Evolutionary conservation across 2,113 vertebrate species (phyloP).

Genomic region (Drymodes brunneopygia): DNA sequence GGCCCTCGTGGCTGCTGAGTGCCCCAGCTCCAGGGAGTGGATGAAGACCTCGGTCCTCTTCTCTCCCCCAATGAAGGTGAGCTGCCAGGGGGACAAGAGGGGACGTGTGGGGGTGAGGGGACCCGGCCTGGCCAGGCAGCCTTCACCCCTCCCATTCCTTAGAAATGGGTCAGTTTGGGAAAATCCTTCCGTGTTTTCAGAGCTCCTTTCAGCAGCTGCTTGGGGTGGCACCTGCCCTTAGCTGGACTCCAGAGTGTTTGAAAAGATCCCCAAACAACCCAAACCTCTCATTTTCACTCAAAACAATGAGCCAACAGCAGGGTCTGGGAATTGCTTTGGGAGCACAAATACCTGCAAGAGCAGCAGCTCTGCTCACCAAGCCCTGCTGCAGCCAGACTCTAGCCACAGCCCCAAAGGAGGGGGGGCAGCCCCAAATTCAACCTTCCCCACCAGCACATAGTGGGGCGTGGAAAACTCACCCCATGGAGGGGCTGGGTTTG

Average conservation of each 20-base stretch:
- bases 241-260: background rate
- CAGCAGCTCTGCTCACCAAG: background rate
- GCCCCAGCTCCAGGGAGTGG: slow-evolving; percentile 92
- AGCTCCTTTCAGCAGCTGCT: background rate
- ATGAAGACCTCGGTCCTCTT: slow-evolving; percentile 90
- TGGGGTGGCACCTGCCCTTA: background rate
- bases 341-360: background rate
- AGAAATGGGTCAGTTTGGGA: background rate
- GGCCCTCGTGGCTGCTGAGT: slow-evolving; percentile 87
- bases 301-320: background rate
- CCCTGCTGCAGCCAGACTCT: background rate
- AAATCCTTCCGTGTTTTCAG: background rate
- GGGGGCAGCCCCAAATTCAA: accelerated
- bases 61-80: slow-evolving; percentile 86
- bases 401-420: background rate
- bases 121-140: background rate
- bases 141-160: background rate
- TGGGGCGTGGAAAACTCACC: accelerated
- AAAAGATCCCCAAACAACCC: background rate
- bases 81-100: slow-evolving; percentile 60
- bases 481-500: background rate
- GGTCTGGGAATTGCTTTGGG: background rate
- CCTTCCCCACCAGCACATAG: background rate
- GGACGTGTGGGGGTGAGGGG: background rate
- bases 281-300: background rate